phyloP scores from a whole-genome alignment of 2,888 invertebrate genomes.

The Plutella xylostella region DNA sequence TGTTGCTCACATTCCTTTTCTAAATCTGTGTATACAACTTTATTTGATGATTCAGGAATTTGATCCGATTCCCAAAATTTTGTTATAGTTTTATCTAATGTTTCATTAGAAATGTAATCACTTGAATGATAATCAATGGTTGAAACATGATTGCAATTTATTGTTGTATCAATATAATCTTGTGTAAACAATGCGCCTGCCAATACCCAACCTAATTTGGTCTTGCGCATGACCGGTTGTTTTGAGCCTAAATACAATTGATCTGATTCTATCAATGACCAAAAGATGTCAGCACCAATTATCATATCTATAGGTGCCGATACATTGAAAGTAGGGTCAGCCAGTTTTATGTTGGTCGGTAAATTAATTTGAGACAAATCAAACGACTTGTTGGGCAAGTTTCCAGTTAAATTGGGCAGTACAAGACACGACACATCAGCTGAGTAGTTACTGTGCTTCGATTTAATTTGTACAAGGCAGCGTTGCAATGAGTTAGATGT shows the following conservation, averaged over 20 bases:
- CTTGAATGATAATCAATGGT: too few species aligned
- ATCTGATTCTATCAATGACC: background rate
- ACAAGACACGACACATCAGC: background rate
- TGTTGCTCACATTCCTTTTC: background rate
- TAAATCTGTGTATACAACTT: background rate
- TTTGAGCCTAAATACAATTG: background rate
- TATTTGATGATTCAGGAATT: background rate
- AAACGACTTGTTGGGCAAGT: background rate
- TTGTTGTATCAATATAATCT: too few species aligned
- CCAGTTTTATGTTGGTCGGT: constrained; percentile 4
- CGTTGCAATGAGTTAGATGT: background rate
- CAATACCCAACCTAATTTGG: background rate
- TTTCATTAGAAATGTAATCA: too few species aligned
- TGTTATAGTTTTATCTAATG: too few species aligned
- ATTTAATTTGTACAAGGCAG: background rate
- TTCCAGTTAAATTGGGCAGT: background rate
- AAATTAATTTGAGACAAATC: constrained; percentile 2
- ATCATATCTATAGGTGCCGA: constrained; percentile 4
- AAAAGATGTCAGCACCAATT: background rate
- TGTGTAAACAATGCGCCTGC: too few species aligned
- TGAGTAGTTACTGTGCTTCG: background rate
- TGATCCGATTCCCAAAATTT: background rate
- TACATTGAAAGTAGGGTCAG: constrained; percentile 3
- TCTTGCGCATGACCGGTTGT: background rate
- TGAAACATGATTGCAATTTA: too few species aligned